A percentile compares a stretch with the other conserved stretches of the same genome.
These are phyloP conservation scores for Andrena haemorrhoa DNA, from an alignment of 2,888 invertebrate species.

Conservation along the genomic window DNA sequence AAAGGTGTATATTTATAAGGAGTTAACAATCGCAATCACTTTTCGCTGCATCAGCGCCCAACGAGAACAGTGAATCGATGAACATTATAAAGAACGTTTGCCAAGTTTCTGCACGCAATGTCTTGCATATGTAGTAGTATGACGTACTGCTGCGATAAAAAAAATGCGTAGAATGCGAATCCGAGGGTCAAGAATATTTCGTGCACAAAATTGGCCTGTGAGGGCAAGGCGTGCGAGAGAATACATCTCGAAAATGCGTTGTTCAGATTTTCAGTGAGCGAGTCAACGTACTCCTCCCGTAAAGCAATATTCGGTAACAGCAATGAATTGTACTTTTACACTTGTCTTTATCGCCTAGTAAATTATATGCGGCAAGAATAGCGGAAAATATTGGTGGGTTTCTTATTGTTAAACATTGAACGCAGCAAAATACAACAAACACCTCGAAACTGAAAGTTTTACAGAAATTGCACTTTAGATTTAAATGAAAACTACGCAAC, in stretches of 20 bases:
- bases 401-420: not conserved
- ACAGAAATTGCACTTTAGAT: conserved; percentile 30
- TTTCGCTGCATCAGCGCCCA: conserved; percentile 38
- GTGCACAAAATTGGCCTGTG: not conserved
- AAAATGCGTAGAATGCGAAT: not conserved
- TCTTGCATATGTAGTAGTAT: conserved; percentile 2
- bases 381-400: not conserved
- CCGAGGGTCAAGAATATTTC: not conserved
- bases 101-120: conserved; percentile 29
- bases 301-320: conserved; percentile 15
- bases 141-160: not conserved
- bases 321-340: conserved; percentile 12
- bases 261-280: conserved; percentile 6
- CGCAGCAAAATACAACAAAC: not conserved
- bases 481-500: conserved; percentile 8
- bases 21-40: conserved; percentile 47
- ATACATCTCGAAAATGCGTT: conserved; percentile 1
- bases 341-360: conserved; percentile 5
- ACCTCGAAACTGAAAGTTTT: not conserved
- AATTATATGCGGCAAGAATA: conserved; percentile 1
- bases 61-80: conserved; percentile 45
- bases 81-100: conserved; percentile 26
- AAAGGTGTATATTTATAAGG: conserved; percentile 48
- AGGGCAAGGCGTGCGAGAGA: conserved; percentile 1
- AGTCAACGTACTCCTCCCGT: conserved; percentile 23